These are phyloP conservation scores for Microplitis deprimator DNA, from an alignment of 2,888 invertebrate genomes.

Conservation along the genomic window DNA sequence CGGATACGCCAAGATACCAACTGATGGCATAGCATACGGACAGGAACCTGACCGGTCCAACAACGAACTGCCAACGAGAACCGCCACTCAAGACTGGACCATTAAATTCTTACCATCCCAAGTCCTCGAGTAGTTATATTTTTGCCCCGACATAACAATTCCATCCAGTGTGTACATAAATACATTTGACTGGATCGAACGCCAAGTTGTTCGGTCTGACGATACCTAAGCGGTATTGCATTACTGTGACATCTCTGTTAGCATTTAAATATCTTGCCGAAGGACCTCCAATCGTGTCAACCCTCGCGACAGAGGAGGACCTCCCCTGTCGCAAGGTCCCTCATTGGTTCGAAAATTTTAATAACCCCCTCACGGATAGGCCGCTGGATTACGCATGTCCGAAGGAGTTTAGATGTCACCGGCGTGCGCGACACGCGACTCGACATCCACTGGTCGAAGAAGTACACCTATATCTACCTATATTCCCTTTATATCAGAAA, in stretches of 20 bases:
- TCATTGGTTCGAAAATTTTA: conserved; percentile 69
- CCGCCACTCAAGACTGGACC: conserved; percentile 60
- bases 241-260: no score
- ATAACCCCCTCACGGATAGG: conserved; percentile 68
- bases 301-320: conserved; percentile 40
- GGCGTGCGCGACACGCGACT: conserved; percentile 52
- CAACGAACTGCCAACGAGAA: conserved; percentile 59
- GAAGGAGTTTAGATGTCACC: conserved; percentile 61
- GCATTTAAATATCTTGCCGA: neutral
- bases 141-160: conserved; percentile 16
- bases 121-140: conserved; percentile 19
- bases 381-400: conserved; percentile 69
- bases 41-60: conserved; percentile 52
- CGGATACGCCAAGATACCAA: conserved; percentile 62
- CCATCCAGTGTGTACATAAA: neutral
- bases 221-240: no score
- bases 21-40: conserved; percentile 43
- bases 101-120: conserved; percentile 60
- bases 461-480: conserved; percentile 11
- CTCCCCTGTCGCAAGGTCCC: conserved; percentile 52
- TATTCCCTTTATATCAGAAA: neutral
- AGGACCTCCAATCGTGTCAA: conserved; percentile 26
- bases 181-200: neutral
- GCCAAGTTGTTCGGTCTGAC: no score
- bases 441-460: conserved; percentile 22